Conservation (phyloP, 2,888 invertebrate species). For the Noctua janthe region DNA sequence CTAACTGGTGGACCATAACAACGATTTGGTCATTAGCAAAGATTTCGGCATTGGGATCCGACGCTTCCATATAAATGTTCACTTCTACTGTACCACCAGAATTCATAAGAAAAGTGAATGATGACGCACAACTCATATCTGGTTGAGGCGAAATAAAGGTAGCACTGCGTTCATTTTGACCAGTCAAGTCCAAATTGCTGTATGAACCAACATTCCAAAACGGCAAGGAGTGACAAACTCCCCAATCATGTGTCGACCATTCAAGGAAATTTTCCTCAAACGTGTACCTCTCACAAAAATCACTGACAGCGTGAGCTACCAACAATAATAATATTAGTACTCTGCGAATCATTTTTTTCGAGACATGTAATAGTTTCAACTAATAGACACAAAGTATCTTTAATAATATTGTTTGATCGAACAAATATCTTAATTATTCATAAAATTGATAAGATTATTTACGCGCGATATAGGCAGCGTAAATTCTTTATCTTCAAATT, state of each 20-base stretch:
- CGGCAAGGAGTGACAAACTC: slow-evolving; percentile 56
- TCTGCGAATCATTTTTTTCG: slow-evolving; percentile 57
- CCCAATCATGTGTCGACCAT: slow-evolving; percentile 67
- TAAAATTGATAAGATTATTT: slow-evolving; percentile 49
- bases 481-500: slow-evolving; percentile 30
- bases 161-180: slow-evolving; percentile 67
- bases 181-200: slow-evolving; percentile 29
- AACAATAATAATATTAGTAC: slow-evolving; percentile 54
- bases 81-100: slow-evolving; percentile 31
- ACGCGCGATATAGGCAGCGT: slow-evolving; percentile 28
- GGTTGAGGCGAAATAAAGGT: slow-evolving; percentile 69
- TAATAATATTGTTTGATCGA: slow-evolving; percentile 56
- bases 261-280: slow-evolving; percentile 72
- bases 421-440: slow-evolving; percentile 60
- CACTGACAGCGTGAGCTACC: slow-evolving; percentile 62
- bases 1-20: background rate
- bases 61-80: slow-evolving; percentile 29
- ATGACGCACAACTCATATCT: slow-evolving; percentile 29
- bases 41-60: background rate
- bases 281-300: slow-evolving; percentile 70
- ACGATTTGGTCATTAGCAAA: slow-evolving; percentile 7
- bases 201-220: slow-evolving; percentile 68
- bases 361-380: slow-evolving; percentile 50
- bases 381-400: slow-evolving; percentile 59
- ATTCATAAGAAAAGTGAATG: slow-evolving; percentile 22